phyloP scores from a whole-genome alignment of 2,797 vertebrate species.

The Galago senegalensis region DNA sequence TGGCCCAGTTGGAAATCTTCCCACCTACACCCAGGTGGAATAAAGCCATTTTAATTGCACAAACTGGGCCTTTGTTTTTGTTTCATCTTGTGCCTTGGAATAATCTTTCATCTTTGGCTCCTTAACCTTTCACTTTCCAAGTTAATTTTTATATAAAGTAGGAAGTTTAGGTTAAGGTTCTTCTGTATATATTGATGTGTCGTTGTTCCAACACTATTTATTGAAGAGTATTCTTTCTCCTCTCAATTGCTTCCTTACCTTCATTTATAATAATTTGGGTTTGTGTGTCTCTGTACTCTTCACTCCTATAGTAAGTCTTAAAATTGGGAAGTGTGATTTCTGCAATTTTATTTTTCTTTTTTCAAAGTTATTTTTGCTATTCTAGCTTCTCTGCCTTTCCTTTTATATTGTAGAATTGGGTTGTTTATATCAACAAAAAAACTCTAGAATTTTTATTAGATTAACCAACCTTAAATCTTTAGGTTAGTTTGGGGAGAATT shows the following conservation, averaged over 20 bases:
- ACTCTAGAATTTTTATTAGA: neutral
- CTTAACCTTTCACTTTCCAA: neutral
- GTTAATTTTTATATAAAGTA: constrained; percentile 10
- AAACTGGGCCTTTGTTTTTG: no score
- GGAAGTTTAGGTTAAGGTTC: neutral
- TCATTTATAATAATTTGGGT: neutral
- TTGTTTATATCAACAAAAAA: neutral
- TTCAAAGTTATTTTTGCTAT: neutral
- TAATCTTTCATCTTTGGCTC: no score
- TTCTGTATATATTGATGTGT: neutral
- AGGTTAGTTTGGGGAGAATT: constrained; percentile 1
- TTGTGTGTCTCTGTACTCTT: neutral
- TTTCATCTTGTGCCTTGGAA: no score
- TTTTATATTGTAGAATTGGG: constrained; percentile 6
- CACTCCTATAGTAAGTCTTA: neutral
- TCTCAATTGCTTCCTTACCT: neutral
- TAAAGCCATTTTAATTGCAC: no score
- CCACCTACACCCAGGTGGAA: no score
- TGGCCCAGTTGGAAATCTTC: no score
- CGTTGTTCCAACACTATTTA: neutral
- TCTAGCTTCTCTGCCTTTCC: neutral
- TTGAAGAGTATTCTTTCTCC: neutral
- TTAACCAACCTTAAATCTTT: constrained; percentile 11
- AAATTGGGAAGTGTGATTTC: neutral
- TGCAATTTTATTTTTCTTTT: neutral